Conservation (phyloP, 2,797 vertebrate genomes). For the Siniperca undulata region DNA sequence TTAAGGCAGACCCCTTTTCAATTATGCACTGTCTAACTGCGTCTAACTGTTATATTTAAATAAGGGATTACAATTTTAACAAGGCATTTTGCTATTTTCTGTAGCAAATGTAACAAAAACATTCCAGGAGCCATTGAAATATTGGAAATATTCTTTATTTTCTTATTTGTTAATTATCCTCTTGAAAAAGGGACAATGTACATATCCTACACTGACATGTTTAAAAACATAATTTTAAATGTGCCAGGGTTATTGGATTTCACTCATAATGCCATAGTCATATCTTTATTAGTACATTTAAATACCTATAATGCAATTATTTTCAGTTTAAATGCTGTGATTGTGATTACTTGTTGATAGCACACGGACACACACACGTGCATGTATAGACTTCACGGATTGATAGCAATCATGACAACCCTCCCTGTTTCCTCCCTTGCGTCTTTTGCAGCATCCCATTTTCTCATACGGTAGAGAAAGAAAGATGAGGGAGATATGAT, state of each 20-base stretch:
- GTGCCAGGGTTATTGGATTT: not conserved
- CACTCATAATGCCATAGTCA: not conserved
- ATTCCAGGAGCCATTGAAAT: not conserved
- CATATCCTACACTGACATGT: not conserved
- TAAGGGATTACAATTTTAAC: not conserved
- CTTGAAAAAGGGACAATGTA: not conserved
- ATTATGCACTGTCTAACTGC: not conserved
- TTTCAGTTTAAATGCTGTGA: conserved; percentile 6
- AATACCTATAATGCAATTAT: not conserved
- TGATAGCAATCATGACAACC: conserved; percentile 31
- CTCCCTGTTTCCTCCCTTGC: conserved; percentile 6
- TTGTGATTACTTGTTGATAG: not conserved
- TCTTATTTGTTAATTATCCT: not conserved
- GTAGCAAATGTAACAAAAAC: not conserved
- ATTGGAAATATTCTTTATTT: not conserved
- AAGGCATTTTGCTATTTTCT: not conserved
- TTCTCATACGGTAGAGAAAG: conserved; percentile 26
- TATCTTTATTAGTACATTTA: not conserved
- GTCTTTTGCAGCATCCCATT: conserved; percentile 53
- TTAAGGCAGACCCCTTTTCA: conserved; percentile 7
- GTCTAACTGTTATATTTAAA: not conserved
- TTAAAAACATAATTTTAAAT: not conserved
- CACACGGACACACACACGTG: not conserved
- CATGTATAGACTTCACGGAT: conserved; percentile 1
- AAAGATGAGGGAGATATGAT: conserved; percentile 47